A percentile compares a stretch with the other conserved stretches of the same genome.
These are phyloP conservation scores for Ostrea denselamellosa DNA, from an alignment of 1,140 invertebrate species.

Conservation along the genomic window DNA sequence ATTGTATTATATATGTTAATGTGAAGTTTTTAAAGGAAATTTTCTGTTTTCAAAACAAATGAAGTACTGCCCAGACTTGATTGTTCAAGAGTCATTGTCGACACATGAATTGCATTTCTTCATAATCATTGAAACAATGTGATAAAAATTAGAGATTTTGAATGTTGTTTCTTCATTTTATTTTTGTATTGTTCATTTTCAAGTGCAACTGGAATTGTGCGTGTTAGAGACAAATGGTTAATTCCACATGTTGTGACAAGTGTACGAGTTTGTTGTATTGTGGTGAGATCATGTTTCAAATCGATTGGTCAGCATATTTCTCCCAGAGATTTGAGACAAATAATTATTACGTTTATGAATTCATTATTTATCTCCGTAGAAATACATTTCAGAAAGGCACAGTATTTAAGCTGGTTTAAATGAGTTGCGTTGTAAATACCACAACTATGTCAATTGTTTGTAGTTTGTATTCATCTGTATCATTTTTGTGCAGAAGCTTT, in stretches of 20 bases:
- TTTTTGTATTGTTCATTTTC: slow-evolving; percentile 37
- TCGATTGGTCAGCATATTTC: slow-evolving; percentile 18
- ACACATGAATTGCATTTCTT: slow-evolving; percentile 31
- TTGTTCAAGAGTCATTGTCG: not conserved
- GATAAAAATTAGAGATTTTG: slow-evolving; percentile 36
- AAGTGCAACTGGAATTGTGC: slow-evolving; percentile 33
- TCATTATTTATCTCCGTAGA: slow-evolving; percentile 37
- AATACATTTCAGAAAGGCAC: slow-evolving; percentile 41
- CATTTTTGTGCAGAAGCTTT: slow-evolving; percentile 45
- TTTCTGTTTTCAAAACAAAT: slow-evolving; percentile 23
- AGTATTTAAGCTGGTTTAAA: slow-evolving; percentile 38
- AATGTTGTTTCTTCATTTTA: slow-evolving; percentile 40
- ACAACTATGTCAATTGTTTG: slow-evolving; percentile 36
- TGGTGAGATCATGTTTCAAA: slow-evolving; percentile 10
- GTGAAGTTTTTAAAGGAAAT: slow-evolving; percentile 2
- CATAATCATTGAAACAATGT: slow-evolving; percentile 33
- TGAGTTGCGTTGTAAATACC: not conserved
- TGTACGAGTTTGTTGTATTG: slow-evolving; percentile 23
- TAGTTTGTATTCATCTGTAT: slow-evolving; percentile 39
- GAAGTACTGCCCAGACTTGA: slow-evolving; percentile 26
- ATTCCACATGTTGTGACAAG: slow-evolving; percentile 31
- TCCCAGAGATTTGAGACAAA: slow-evolving; percentile 10
- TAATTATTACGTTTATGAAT: slow-evolving; percentile 7
- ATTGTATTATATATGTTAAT: not conserved
- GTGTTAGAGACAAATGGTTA: slow-evolving; percentile 25